Evolutionary conservation across 2,888 invertebrate genomes (phyloP).

Genomic region (Drosophila demipolita): DNA sequence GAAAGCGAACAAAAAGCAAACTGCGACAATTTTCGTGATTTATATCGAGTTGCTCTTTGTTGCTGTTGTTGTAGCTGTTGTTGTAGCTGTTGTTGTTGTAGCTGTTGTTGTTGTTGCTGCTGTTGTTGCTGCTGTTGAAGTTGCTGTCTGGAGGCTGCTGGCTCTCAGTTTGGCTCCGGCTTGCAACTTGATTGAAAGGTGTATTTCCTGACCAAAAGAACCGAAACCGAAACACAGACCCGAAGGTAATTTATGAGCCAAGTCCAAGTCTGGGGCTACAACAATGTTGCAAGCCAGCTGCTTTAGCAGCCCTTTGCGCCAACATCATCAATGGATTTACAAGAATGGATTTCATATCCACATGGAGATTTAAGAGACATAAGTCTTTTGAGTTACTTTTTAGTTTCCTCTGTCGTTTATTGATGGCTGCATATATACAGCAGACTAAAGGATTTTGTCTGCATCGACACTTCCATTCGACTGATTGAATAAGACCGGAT

Average conservation of each 20-base stretch:
- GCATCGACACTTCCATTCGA: slow-evolving; percentile 8
- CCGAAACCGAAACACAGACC: slow-evolving; percentile 5
- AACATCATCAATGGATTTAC: slow-evolving; percentile 8
- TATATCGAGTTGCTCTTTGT: slow-evolving; percentile 46
- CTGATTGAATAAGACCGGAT: slow-evolving; percentile 14
- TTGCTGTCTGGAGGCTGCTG: slow-evolving; percentile 24
- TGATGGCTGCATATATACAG: slow-evolving; percentile 16
- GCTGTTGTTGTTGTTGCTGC: too few relatives aligned
- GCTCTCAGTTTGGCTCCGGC: slow-evolving; percentile 20
- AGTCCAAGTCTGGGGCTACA: slow-evolving; percentile 1
- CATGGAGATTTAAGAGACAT: slow-evolving; percentile 8
- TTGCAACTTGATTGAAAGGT: slow-evolving; percentile 50
- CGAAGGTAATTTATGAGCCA: slow-evolving; percentile 47
- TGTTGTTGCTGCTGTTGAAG: slow-evolving; percentile 13
- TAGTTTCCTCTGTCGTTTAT: neutral
- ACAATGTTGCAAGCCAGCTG: slow-evolving; percentile 34
- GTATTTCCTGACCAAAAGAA: slow-evolving; percentile 45
- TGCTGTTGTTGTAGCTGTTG: neutral
- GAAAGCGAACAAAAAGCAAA: slow-evolving; percentile 18
- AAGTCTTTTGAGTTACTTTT: slow-evolving; percentile 16
- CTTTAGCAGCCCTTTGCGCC: slow-evolving; percentile 1
- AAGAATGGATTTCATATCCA: slow-evolving; percentile 16
- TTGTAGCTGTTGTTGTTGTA: slow-evolving; percentile 15
- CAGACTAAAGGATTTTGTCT: neutral
- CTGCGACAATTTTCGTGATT: slow-evolving; percentile 64